These are phyloP conservation scores for Muscidifurax raptorellus DNA, from an alignment of 1,140 invertebrate genomes.

Conservation along the genomic window DNA sequence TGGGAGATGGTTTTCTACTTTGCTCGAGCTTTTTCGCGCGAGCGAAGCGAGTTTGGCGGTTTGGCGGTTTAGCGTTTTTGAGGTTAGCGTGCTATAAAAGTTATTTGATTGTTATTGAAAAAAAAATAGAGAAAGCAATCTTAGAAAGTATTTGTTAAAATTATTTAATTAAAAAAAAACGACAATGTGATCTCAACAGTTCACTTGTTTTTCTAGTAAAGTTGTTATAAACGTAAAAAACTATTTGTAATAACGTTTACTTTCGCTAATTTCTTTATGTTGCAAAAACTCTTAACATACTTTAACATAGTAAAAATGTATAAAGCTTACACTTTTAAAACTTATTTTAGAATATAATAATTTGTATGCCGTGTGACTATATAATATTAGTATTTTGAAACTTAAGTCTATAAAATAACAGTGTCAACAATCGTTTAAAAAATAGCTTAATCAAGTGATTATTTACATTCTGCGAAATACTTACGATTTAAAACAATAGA, in stretches of 20 bases:
- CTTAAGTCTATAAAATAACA: slow-evolving; percentile 21
- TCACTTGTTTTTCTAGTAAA: background rate
- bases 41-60: no score
- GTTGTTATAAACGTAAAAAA: no score
- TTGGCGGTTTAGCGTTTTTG: no score
- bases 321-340: background rate
- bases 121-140: no score
- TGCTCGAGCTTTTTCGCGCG: no score
- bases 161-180: background rate
- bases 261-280: no score
- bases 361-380: background rate
- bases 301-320: background rate
- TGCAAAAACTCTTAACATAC: background rate
- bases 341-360: background rate
- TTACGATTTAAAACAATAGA: background rate
- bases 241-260: no score
- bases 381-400: slow-evolving; percentile 5
- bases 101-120: no score
- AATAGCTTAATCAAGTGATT: slow-evolving; percentile 19
- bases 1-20: no score
- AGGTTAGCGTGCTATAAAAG: no score
- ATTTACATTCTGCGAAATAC: slow-evolving; percentile 35
- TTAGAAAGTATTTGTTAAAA: background rate
- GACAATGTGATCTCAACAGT: background rate
- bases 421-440: slow-evolving; percentile 7